Base-by-base conservation (phyloP, 2,888 invertebrate species). In the Metacarcinus magister region DNA sequence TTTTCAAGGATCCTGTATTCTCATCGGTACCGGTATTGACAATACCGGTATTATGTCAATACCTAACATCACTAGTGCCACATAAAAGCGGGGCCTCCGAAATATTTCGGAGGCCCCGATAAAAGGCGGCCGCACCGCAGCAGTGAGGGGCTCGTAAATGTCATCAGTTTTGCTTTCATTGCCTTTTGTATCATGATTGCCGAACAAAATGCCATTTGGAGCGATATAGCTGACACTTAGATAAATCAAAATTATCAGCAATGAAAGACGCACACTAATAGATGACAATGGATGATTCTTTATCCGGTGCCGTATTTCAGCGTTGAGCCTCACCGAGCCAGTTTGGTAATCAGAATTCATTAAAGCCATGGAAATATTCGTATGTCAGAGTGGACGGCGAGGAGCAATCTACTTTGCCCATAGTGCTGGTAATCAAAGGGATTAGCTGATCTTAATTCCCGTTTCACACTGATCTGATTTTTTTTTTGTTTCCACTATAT, bases 281-380 rank as follows among this genome's bases (percentile, higher is more conserved):
- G n/a, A 75, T 75, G 75, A 28, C 75, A 75, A 75, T 75, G 75
- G 75, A 75, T 8, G 28, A n/a, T 75, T 75, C n/a, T 75, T 75
- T 75, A 75, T n/a, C n/a, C 28, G n/a, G 75, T 10, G 75, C 75
- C 10, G n/a, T 75, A 28, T 75, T n/a, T 75, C 75, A 75, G 75
- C 75, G 3, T 75, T 75, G 28, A 75, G 28, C 5, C 8, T 28
- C 75, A n/a, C 75, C 10, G 75, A n/a, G 28, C 75, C 28, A 28
- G 75, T 28, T n/a, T 75, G 75, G 28, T n/a, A 75, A 75, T 75
- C 75, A 75, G 28, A 75, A 28, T 7, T n/a, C 75, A 75, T 75
- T 75, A 75, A 75, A 75, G 75, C 75, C 75, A 28, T 75, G 75
- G n/a, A 75, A 75, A 75, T 75, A 28, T 75, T 75, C 75, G 28